A percentile compares a stretch with the other conserved stretches of the same genome.
phyloP scores from a whole-genome alignment of 2,888 invertebrate genomes.

The Neocrepidodera transversa region DNA sequence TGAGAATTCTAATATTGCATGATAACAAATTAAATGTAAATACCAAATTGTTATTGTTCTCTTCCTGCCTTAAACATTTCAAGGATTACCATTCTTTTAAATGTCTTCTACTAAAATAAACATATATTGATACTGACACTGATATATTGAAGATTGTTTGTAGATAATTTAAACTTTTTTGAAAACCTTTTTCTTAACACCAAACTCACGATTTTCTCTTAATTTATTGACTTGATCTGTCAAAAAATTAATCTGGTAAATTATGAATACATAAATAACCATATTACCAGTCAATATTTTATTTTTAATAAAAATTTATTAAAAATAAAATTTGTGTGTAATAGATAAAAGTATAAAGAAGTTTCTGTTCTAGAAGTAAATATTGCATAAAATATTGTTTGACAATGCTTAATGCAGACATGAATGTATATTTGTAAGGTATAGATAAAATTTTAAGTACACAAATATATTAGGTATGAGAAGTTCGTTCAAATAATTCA shows the following conservation, averaged over 20 bases:
- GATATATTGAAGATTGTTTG: slow-evolving; percentile 12
- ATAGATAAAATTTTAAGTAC: slow-evolving; percentile 28
- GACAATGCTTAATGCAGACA: slow-evolving; percentile 23
- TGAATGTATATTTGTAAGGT: slow-evolving; percentile 17
- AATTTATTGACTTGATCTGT: slow-evolving; percentile 8
- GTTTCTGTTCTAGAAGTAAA: slow-evolving; percentile 22
- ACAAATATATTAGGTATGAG: slow-evolving; percentile 14
- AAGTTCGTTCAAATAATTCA: background rate
- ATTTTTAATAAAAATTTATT: background rate
- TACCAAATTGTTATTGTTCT: background rate
- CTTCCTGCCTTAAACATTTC: background rate
- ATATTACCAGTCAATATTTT: background rate
- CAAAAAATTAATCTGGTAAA: slow-evolving; percentile 7
- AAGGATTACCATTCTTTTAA: background rate
- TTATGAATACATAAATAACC: slow-evolving; percentile 9
- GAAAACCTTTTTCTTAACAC: background rate
- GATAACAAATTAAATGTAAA: no score
- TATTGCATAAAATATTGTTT: slow-evolving; percentile 30
- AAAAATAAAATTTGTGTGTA: slow-evolving; percentile 21
- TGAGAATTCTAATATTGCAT: no score
- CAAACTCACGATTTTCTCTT: slow-evolving; percentile 14
- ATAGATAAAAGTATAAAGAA: slow-evolving; percentile 27
- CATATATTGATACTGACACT: slow-evolving; percentile 7
- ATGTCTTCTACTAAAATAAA: background rate
- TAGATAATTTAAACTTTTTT: slow-evolving; percentile 3